A percentile compares a stretch with the other conserved stretches of the same genome.
Conservation (phyloP, 2,797 vertebrate species). For the Crypturellus tataupa region DNA sequence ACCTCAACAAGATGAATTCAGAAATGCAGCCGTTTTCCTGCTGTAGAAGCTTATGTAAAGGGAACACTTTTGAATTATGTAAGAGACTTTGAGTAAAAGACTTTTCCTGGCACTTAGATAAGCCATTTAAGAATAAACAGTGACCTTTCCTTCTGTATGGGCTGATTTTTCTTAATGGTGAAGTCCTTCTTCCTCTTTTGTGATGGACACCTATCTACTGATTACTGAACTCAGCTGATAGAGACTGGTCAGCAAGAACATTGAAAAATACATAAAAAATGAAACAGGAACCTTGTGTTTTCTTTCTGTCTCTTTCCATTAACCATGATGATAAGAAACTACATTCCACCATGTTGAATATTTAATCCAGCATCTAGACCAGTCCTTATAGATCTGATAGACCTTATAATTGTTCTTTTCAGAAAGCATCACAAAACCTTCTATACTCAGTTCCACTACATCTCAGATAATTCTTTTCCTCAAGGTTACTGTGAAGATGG, state of each 20-base stretch:
- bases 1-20: neutral
- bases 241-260: neutral
- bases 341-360: neutral
- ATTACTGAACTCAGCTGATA: neutral
- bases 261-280: neutral
- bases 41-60: conserved; percentile 32
- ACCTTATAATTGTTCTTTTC: neutral
- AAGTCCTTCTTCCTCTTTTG: neutral
- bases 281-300: neutral
- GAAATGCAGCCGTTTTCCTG: conserved; percentile 11
- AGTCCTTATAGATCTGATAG: neutral
- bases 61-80: conserved; percentile 42
- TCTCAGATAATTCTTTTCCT: neutral
- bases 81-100: conserved; percentile 36
- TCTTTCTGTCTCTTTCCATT: neutral
- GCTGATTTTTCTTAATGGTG: neutral
- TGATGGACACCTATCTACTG: neutral
- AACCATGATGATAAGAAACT: neutral
- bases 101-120: conserved; percentile 23
- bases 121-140: neutral
- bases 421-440: neutral
- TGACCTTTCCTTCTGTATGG: neutral
- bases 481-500: neutral
- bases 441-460: neutral
- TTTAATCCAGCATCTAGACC: neutral